Evolutionary conservation across 1,140 invertebrate species (phyloP), one percentile per base, ranked within the genome.

Genomic region (Drosophila nebulosa): DNA sequence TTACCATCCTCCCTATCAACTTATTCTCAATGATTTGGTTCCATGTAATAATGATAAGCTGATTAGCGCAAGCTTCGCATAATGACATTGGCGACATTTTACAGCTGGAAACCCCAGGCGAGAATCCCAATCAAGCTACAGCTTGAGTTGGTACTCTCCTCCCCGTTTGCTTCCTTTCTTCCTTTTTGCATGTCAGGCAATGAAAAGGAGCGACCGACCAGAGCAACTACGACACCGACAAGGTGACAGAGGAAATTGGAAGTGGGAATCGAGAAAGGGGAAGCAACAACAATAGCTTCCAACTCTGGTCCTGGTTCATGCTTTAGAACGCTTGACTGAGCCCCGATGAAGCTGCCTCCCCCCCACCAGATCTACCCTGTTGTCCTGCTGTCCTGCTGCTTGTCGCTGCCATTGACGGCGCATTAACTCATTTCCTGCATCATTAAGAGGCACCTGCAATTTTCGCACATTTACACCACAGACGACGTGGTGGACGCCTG

Each of bases 371-470:
- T 14, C 4, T 58, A 14, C 2, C 21, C 32, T 22, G 30, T 46
- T 46, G 50, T 42, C 52, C 50, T 36, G 27, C 4, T 36, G 69
- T 58, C 59, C 24, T 35, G 26, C 26, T 59, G 61, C 10, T 53
- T 63, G 74, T 63, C 70, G 79, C 55, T 78, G 68, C 58, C 75
- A 78, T 78, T 72, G 68, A 78, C 64, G 75, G 63, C 60, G 68
- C 74, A 88, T 85, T 85, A 85, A 81, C 81, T 85, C 81, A 85
- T 85, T 85, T 85, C 81, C 81, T 86, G 74, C 81, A 80, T 85
- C 81, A 86, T 85, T 85, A 85, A 74, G 65, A 58, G 74, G 55
- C 76, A 84, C 78, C 81, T 81, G 81, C 78, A 81, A 74, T 74
- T 80, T 74, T 70, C 80, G 74, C 81, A 74, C 76, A 85, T 79